Evolutionary conservation across 2,113 vertebrate species (phyloP).

Genomic region (Chamaetylas fuelleborni): DNA sequence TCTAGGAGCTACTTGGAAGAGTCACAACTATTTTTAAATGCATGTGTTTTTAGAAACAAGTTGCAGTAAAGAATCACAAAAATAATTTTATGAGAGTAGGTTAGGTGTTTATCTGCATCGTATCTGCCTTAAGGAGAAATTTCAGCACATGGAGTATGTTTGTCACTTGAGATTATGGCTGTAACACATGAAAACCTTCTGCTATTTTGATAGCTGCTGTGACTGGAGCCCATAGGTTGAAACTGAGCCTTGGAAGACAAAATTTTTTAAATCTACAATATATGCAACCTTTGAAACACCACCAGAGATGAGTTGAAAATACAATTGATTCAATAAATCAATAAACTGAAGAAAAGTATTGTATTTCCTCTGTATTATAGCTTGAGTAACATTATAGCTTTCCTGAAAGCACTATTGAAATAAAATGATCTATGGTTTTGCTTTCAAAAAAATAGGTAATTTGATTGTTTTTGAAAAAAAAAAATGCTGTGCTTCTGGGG

Average conservation of each 20-base stretch:
- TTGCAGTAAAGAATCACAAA: background rate
- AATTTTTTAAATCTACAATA: background rate
- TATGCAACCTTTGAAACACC: background rate
- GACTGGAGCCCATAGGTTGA: background rate
- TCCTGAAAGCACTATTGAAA: background rate
- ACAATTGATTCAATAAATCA: background rate
- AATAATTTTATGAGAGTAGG: background rate
- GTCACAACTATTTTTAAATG: conserved; percentile 22
- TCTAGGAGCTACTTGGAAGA: conserved; percentile 1
- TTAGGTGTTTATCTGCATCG: background rate
- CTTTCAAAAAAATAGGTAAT: background rate
- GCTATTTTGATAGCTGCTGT: background rate
- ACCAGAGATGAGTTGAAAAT: background rate
- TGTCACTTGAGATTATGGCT: background rate
- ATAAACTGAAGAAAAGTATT: background rate
- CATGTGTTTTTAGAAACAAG: conserved; percentile 5
- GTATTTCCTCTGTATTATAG: background rate
- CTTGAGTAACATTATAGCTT: background rate
- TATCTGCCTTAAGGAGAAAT: background rate
- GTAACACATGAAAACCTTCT: background rate
- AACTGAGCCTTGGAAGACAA: background rate
- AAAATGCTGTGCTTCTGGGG: background rate
- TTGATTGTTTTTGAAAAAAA: background rate
- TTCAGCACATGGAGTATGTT: background rate
- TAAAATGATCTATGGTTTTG: background rate